Conservation (phyloP, 2,113 vertebrate genomes). For the Rhodinocichla rosea region DNA sequence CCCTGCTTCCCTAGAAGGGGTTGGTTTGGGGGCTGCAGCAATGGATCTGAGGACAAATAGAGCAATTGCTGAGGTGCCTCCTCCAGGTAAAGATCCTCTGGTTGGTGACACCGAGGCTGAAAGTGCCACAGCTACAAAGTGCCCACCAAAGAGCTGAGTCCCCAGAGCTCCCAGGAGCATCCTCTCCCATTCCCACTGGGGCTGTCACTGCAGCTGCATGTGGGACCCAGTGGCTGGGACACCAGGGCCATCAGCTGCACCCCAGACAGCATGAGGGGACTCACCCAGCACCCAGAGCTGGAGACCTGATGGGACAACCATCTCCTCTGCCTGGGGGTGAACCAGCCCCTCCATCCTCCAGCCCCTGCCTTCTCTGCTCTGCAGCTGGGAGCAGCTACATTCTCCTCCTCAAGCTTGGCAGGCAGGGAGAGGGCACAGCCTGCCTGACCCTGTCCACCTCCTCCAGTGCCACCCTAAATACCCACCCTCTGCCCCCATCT, state of each 20-base stretch:
- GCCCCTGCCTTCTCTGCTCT: background rate
- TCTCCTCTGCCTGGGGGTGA: background rate
- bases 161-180: background rate
- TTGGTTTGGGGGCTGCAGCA: background rate
- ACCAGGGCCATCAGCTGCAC: background rate
- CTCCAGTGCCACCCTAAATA: background rate
- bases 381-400: background rate
- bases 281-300: background rate
- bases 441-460: background rate
- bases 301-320: background rate
- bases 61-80: background rate
- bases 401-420: background rate
- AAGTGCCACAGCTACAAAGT: background rate
- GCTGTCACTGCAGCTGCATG: background rate
- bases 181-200: background rate
- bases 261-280: too few relatives aligned
- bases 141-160: background rate
- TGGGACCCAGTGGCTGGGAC: background rate
- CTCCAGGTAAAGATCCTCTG: background rate
- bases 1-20: background rate
- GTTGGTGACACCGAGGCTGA: background rate
- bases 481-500: background rate
- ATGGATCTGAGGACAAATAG: background rate
- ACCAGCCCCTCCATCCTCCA: background rate
- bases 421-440: background rate